A percentile compares a stretch with the other conserved stretches of the same genome.
Evolutionary conservation across 2,888 invertebrate genomes (phyloP).

Genomic region (Scotopteryx bipunctaria): DNA sequence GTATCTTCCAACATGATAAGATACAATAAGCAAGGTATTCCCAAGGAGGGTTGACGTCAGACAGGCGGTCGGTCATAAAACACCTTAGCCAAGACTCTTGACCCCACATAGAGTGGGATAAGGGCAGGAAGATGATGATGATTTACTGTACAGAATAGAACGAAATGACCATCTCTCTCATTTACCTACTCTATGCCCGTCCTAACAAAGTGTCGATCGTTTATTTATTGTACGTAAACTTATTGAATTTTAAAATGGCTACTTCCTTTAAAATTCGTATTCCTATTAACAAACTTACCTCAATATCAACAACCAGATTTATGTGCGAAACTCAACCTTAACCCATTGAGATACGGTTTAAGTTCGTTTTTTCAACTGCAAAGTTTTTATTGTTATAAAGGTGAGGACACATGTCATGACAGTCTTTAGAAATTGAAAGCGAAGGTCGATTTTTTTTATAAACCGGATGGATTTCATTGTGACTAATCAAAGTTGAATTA

Average conservation of each 20-base stretch:
- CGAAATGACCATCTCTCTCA: constrained; percentile 9
- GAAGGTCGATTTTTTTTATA: constrained; percentile 18
- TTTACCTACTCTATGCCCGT: constrained; percentile 56
- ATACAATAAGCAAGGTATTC: too few relatives aligned
- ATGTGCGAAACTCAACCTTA: constrained; percentile 40
- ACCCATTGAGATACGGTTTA: constrained; percentile 3
- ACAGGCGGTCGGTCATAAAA: too few relatives aligned
- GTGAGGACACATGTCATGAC: constrained; percentile 48
- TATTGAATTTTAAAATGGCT: constrained; percentile 69
- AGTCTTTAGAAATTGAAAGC: constrained; percentile 46
- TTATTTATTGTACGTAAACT: constrained; percentile 63
- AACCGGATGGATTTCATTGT: constrained; percentile 24
- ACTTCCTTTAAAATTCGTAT: constrained; percentile 52
- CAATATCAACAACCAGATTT: not conserved
- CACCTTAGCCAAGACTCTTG: too few relatives aligned
- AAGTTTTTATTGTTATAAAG: constrained; percentile 10
- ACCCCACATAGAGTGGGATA: too few relatives aligned
- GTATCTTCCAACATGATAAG: too few relatives aligned
- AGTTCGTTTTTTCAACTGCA: too few relatives aligned
- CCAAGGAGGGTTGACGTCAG: too few relatives aligned
- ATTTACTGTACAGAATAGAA: not conserved
- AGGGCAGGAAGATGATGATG: not conserved
- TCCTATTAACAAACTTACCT: constrained; percentile 16
- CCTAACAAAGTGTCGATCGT: constrained; percentile 67
- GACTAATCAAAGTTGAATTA: constrained; percentile 19